Evolutionary conservation across 2,888 invertebrate species (phyloP).

Genomic region (Parapristionchus giblindavisi): DNA sequence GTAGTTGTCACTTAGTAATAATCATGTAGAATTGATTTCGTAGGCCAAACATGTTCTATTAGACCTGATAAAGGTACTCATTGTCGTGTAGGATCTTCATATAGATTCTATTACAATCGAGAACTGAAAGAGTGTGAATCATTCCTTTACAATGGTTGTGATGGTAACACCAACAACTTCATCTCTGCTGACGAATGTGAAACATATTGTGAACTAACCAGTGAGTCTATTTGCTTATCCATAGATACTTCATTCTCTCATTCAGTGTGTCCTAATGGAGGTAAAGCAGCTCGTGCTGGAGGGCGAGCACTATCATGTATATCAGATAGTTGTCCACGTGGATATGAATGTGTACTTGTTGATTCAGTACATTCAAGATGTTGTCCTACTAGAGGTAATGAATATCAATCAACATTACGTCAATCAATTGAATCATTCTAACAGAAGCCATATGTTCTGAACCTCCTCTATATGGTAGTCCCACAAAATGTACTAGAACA

Average conservation of each 20-base stretch:
- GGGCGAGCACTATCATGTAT: slow-evolving; percentile 43
- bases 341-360: slow-evolving; percentile 55
- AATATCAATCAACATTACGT: background rate
- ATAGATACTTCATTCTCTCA: background rate
- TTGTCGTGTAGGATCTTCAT: slow-evolving; percentile 17
- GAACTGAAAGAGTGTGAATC: slow-evolving; percentile 50
- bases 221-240: slow-evolving; percentile 41
- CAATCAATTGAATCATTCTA: background rate
- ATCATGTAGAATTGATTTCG: background rate
- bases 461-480: slow-evolving; percentile 16
- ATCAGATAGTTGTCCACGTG: slow-evolving; percentile 51
- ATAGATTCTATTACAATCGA: slow-evolving; percentile 35
- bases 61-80: slow-evolving; percentile 9
- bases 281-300: slow-evolving; percentile 46
- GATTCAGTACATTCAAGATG: slow-evolving; percentile 52
- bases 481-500: slow-evolving; percentile 3
- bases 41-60: slow-evolving; percentile 14
- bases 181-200: slow-evolving; percentile 55
- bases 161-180: slow-evolving; percentile 62
- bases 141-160: slow-evolving; percentile 57
- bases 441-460: slow-evolving; percentile 29
- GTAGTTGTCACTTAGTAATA: background rate
- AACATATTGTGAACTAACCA: slow-evolving; percentile 56
- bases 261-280: slow-evolving; percentile 60
- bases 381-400: slow-evolving; percentile 56